Base-by-base conservation (phyloP, 2,113 vertebrate species). In the Leiothrix lutea region DNA sequence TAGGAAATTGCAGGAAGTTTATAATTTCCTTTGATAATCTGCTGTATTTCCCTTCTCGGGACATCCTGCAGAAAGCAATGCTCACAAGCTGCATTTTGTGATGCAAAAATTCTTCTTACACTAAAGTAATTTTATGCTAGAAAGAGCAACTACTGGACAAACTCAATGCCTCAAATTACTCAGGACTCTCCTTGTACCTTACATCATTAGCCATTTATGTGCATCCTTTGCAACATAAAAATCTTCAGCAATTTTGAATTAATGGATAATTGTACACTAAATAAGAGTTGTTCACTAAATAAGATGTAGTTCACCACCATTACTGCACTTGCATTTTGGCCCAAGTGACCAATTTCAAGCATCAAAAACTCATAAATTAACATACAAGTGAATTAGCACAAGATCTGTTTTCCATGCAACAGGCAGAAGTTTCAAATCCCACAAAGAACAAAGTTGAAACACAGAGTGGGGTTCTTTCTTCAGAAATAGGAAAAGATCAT, bases 1-100 rank as follows among this genome's bases (percentile, higher is more conserved):
- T 92, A 87, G 60, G 60, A 93, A 84, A 78, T 58, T 69, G 53
- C 80, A 90, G 66, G 48, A 95, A 82, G 66, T 48, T 92, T 90
- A 79, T 72, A 4, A 89, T 89, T 87, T 89, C 71, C 57, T 87
- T 85, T 75, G 50, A 87, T 86, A 72, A 50, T 75, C 62, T 40
- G 11, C 50, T 54, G n/a, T 71, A 67, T 82, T 81, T 96, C 79
- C 78, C 60, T 91, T 72, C 29, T 67, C 47, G 4, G 90, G 90
- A 78, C 36, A 85, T 75, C 47, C 73, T 90, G 61, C 61, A 78
- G 65, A 92, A 84, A 11, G 36, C 36, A 61, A 65, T 12, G 25
- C 29, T 85, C 50, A 83, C 38, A 73, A 53, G 45, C 62, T 65
- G 15, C 42, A 66, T 65, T 86, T 73, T 53, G 28, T 61, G 24